phyloP scores from a whole-genome alignment of 2,797 vertebrate species.

The Okamejei kenojei region DNA sequence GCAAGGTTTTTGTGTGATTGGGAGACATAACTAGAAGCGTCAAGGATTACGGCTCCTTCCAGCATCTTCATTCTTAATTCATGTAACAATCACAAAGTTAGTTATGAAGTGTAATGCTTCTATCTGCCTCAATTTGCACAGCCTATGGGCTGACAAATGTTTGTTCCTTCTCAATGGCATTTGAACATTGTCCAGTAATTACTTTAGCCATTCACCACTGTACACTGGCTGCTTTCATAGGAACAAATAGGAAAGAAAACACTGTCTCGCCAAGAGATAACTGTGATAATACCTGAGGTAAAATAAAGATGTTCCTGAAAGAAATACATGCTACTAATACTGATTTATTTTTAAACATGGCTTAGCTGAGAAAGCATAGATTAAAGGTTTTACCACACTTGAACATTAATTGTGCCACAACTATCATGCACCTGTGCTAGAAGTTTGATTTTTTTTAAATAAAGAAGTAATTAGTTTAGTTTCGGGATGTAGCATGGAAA shows the following conservation, averaged over 20 bases:
- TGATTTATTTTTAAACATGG: background rate
- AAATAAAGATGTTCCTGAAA: background rate
- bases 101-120: conserved; percentile 37
- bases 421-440: background rate
- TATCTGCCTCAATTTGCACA: conserved; percentile 24
- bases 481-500: too few relatives aligned
- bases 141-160: conserved; percentile 22
- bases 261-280: background rate
- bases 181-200: conserved; percentile 17
- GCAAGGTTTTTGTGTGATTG: conserved; percentile 38
- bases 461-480: too few relatives aligned
- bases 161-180: conserved; percentile 36
- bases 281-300: background rate
- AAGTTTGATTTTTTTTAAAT: too few relatives aligned
- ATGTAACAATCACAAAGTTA: conserved; percentile 36
- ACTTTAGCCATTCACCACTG: background rate
- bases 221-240: conserved; percentile 14
- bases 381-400: background rate
- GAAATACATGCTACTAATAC: background rate
- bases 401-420: background rate
- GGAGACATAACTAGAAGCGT: conserved; percentile 41
- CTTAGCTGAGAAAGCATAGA: background rate
- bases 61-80: conserved; percentile 41
- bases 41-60: conserved; percentile 42
- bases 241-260: background rate